Conservation (phyloP, 1,140 invertebrate species). For the Drosophila eugracilis region DNA sequence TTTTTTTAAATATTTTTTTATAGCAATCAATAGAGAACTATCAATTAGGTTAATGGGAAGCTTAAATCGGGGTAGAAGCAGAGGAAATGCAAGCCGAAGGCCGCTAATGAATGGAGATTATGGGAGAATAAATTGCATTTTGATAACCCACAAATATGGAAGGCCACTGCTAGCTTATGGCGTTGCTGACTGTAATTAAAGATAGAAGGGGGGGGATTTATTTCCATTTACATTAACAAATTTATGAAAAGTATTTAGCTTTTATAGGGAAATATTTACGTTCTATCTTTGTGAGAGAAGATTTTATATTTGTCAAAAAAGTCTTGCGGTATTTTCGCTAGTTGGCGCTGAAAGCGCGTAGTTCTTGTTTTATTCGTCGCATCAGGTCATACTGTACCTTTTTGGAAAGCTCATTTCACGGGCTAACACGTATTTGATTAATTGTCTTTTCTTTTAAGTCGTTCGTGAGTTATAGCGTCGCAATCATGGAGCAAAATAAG, state of each 20-base stretch:
- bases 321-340: no score
- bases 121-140: conserved; percentile 40
- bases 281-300: no score
- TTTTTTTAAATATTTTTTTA: background rate
- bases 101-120: conserved; percentile 46
- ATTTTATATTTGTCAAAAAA: no score
- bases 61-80: conserved; percentile 13
- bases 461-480: no score
- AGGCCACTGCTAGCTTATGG: conserved; percentile 6
- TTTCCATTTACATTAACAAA: background rate
- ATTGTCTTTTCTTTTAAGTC: no score
- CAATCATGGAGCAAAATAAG: no score
- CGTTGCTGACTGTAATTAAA: background rate
- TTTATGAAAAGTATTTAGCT: background rate
- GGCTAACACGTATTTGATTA: no score
- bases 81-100: conserved; percentile 7
- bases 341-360: no score
- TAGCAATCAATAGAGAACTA: conserved; percentile 46
- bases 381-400: no score
- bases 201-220: background rate
- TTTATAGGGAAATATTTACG: no score
- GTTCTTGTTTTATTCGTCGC: no score
- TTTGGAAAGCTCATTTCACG: no score
- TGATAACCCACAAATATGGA: conserved; percentile 16
- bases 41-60: conserved; percentile 73